Percentiles rank a stretch among this genome's conserved stretches.
These are phyloP conservation scores for Scolopax rusticola DNA, from an alignment of 2,797 vertebrate species.

Conservation along the genomic window DNA sequence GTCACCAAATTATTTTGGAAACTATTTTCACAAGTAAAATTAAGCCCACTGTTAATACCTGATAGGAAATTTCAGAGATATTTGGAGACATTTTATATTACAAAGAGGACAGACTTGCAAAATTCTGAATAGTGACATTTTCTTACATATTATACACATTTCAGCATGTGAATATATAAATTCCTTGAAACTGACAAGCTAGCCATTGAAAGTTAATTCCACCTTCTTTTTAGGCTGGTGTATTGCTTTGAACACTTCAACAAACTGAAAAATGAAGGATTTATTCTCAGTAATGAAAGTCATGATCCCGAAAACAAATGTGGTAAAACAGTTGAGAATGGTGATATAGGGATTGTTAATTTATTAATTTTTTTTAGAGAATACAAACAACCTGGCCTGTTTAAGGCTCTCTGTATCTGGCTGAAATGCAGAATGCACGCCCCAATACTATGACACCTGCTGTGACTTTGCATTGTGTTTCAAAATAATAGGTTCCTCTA, in stretches of 20 bases:
- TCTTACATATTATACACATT: not conserved
- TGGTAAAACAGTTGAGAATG: constrained; percentile 12
- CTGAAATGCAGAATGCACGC: not conserved
- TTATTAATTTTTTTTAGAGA: constrained; percentile 19
- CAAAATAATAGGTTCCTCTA: constrained; percentile 73
- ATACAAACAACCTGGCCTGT: not conserved
- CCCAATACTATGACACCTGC: constrained; percentile 42
- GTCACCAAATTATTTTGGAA: not conserved
- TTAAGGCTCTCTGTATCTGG: constrained; percentile 49
- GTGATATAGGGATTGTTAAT: not conserved
- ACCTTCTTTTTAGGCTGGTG: constrained; percentile 7
- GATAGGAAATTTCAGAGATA: not conserved
- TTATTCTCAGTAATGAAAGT: constrained; percentile 58
- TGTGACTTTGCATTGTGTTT: constrained; percentile 70
- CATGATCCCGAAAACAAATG: constrained; percentile 40
- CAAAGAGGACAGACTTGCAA: not conserved
- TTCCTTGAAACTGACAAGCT: not conserved
- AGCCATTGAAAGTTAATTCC: constrained; percentile 20
- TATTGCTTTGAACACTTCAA: constrained; percentile 37
- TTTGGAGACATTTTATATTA: not conserved
- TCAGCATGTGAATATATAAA: not conserved
- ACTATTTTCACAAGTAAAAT: not conserved
- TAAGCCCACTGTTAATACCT: not conserved
- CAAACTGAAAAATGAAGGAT: constrained; percentile 52
- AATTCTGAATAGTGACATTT: not conserved